Evolutionary conservation across 1,140 invertebrate genomes (phyloP).

Genomic region (Maconellicoccus hirsutus): DNA sequence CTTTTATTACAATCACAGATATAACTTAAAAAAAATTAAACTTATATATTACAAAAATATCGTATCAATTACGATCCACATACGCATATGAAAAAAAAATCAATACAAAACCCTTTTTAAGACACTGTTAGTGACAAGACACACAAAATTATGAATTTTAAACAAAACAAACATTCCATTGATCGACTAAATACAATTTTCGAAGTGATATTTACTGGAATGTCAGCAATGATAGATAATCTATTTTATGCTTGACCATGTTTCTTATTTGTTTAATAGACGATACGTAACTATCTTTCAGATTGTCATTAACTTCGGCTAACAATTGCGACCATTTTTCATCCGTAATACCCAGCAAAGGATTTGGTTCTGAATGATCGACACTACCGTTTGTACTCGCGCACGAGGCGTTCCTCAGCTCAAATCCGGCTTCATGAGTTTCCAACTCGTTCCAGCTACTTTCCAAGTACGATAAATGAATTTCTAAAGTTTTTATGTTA

Average conservation of each 20-base stretch:
- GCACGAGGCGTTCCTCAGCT: not conserved
- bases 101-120: no score
- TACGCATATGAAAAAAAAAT: no score
- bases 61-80: not conserved
- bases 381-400: not conserved
- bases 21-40: not conserved
- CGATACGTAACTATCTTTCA: not conserved
- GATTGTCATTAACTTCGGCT: not conserved
- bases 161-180: no score
- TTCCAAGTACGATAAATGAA: not conserved
- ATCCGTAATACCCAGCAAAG: not conserved
- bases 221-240: not conserved
- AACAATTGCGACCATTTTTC: not conserved
- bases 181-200: no score
- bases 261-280: slow-evolving; percentile 5
- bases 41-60: not conserved
- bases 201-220: not conserved
- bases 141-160: no score
- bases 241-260: not conserved
- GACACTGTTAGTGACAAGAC: no score
- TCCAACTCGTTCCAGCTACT: not conserved
- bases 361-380: not conserved
- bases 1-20: slow-evolving; percentile 4
- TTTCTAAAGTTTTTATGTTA: not conserved
- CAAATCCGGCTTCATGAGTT: not conserved